phyloP scores from a whole-genome alignment of 2,888 invertebrate species.

The Brachypalpus laphriformis region DNA sequence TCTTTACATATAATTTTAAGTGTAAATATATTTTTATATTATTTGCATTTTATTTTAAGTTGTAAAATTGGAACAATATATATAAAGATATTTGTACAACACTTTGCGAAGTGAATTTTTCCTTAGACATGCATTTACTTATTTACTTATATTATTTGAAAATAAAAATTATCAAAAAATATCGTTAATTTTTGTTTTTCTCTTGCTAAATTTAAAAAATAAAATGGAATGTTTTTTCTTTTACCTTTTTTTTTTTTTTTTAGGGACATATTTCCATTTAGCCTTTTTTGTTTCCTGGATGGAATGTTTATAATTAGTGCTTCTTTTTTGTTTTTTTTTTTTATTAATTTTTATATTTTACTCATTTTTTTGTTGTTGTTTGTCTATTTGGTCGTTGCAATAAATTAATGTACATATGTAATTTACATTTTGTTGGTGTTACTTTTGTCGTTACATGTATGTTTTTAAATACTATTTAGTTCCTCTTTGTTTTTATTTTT shows the following conservation, averaged over 20 bases:
- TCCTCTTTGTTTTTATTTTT: constrained; percentile 38
- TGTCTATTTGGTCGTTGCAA: constrained; percentile 74
- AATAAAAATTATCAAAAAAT: constrained; percentile 67
- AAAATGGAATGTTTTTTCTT: constrained; percentile 69
- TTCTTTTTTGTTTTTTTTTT: constrained; percentile 32
- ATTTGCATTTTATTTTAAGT: constrained; percentile 30
- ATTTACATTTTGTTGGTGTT: constrained; percentile 70
- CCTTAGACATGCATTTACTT: constrained; percentile 10
- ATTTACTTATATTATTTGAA: constrained; percentile 27
- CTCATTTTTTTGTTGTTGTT: constrained; percentile 51
- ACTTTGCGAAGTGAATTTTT: constrained; percentile 62
- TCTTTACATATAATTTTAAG: constrained; percentile 20
- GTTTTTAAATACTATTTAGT: constrained; percentile 58
- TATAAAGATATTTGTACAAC: constrained; percentile 67
- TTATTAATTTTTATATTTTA: constrained; percentile 24
- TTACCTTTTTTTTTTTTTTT: constrained; percentile 11
- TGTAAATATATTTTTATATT: constrained; percentile 52
- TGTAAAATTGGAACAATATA: constrained; percentile 65
- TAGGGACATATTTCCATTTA: constrained; percentile 55
- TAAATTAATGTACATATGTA: constrained; percentile 72
- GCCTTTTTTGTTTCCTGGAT: constrained; percentile 75
- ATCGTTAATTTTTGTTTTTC: constrained; percentile 31
- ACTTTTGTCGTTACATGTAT: constrained; percentile 9
- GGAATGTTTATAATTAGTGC: constrained; percentile 68
- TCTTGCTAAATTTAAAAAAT: constrained; percentile 43